Conservation (phyloP, 2,113 vertebrate genomes). For the Camelus dromedarius region DNA sequence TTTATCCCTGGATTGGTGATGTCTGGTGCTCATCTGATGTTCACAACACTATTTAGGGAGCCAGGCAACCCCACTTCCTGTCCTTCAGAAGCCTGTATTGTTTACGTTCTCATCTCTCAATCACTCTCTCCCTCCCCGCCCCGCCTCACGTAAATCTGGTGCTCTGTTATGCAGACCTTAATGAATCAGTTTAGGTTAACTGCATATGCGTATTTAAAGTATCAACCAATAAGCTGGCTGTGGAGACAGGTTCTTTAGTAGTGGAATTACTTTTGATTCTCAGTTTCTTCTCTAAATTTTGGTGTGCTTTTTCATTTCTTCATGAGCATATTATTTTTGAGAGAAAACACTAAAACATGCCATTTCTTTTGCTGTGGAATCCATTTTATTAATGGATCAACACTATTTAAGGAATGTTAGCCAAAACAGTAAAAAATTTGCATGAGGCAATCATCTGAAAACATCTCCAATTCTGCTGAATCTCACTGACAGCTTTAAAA, state of each 20-base stretch:
- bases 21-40: neutral
- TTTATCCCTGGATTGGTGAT: neutral
- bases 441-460: neutral
- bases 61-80: neutral
- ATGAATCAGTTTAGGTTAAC: neutral
- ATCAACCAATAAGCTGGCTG: neutral
- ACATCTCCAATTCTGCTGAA: neutral
- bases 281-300: neutral
- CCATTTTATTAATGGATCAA: neutral
- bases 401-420: neutral
- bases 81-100: neutral
- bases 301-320: neutral
- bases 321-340: constrained; percentile 2
- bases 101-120: neutral
- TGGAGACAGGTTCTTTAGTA: neutral
- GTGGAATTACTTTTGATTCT: constrained; percentile 30
- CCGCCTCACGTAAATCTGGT: neutral
- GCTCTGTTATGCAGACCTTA: neutral
- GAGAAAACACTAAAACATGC: neutral
- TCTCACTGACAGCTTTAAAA: neutral
- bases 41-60: neutral
- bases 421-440: neutral
- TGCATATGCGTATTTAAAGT: neutral
- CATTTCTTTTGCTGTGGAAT: neutral
- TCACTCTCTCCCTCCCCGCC: neutral